Base-by-base conservation (phyloP, 2,113 vertebrate genomes). In the Sander vitreus region DNA sequence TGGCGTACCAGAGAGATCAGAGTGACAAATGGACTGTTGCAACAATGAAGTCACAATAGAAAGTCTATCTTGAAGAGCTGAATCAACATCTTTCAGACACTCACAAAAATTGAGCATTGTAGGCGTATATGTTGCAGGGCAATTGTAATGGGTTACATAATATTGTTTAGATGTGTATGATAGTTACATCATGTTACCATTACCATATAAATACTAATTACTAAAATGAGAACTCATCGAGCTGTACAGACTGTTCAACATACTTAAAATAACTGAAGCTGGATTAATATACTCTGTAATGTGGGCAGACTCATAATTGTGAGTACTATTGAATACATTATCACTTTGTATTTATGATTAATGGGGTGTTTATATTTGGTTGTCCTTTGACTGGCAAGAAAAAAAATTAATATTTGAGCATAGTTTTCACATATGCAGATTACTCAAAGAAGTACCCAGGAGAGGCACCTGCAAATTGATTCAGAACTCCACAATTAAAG, bases 401-500 rank as follows among this genome's bases (percentile, higher is more conserved):
- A 73, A 45, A 3, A 63, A 58, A 68, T 33, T 33, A 54, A 5
- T 47, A 66, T 15, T 6, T 5, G 2, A 51, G 4, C 11, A 13
- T 60, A 77, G 73, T 85, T 83, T 80, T 76, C 33, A 51, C 27
- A 18, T 53, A 43, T 80, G 58, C 54, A 53, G 67, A 73, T 86
- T 54, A 82, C 81, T 89, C 58, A 87, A 60, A 57, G 43, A 9
- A 23, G 2, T 12, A 45, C 81, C 76, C 81, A 51, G 9, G 86
- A 82, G 88, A 84, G 59, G 45, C 47, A 84, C 78, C 87, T 87
- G 84, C 59, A 57, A 76, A 89, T 86, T 27, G 45, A 87, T 84
- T 84, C 71, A 63, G 14, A 89, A 80, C 25, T n/a, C 48, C 73
- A 85, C 79, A 88, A 84, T 80, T 84, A 79, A 69, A 89, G 62